Conservation (phyloP, 1,140 invertebrate genomes). For the Macrotrachela quadricornifera region DNA sequence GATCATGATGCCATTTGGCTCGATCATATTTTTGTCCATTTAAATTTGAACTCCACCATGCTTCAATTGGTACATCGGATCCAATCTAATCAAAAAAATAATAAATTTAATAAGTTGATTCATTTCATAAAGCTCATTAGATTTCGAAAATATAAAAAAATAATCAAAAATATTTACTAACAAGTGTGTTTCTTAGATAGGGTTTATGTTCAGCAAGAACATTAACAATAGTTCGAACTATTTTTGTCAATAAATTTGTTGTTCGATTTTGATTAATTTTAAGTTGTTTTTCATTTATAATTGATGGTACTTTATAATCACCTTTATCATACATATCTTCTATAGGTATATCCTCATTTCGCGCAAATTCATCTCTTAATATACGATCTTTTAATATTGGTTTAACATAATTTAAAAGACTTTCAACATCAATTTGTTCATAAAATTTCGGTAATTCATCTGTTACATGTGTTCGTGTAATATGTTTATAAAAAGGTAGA, state of each 20-base stretch:
- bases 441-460: neutral
- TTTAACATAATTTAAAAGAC: neutral
- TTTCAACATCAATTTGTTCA: conserved; percentile 2
- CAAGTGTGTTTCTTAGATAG: no score
- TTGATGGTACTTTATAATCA: neutral
- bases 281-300: neutral
- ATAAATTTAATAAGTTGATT: no score
- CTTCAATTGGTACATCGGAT: neutral
- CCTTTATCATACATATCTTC: neutral
- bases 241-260: no score
- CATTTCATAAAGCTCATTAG: neutral
- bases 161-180: neutral
- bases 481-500: conserved; percentile 4
- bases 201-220: no score
- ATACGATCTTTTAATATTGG: neutral
- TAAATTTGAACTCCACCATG: neutral
- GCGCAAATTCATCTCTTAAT: no score
- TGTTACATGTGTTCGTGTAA: neutral
- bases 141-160: neutral
- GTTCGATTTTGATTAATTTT: neutral
- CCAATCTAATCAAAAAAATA: neutral
- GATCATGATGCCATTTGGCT: neutral
- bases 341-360: neutral
- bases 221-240: no score
- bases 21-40: neutral